phyloP scores from a whole-genome alignment of 2,797 vertebrate genomes.

The Poecilia velifera region DNA sequence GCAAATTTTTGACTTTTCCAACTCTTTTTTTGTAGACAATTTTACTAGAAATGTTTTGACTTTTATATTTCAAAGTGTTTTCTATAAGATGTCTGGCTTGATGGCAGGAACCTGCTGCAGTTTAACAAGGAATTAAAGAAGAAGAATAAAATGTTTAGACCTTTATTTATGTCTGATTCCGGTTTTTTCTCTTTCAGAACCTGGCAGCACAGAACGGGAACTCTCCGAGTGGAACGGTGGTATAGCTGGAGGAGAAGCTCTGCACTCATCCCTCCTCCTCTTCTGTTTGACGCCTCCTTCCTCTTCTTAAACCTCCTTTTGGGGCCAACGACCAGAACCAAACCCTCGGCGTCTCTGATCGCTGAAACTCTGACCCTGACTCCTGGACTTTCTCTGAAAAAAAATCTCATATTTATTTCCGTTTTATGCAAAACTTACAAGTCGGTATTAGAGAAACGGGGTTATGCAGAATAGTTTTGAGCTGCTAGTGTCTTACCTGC shows the following conservation, averaged over 20 bases:
- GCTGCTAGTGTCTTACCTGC: conserved; percentile 2
- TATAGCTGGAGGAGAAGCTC: conserved; percentile 80
- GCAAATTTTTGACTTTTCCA: too few relatives aligned
- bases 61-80: too few relatives aligned
- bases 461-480: neutral
- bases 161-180: conserved; percentile 14
- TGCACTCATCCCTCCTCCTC: conserved; percentile 48
- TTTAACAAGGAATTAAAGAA: too few relatives aligned
- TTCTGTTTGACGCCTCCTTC: neutral
- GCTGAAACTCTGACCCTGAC: neutral
- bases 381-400: neutral
- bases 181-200: conserved; percentile 63
- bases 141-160: too few relatives aligned
- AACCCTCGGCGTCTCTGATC: conserved; percentile 29
- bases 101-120: too few relatives aligned
- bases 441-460: neutral
- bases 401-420: neutral
- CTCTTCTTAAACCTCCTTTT: conserved; percentile 5
- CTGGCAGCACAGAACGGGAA: conserved; percentile 87
- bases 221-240: conserved; percentile 91
- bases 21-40: too few relatives aligned
- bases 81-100: too few relatives aligned
- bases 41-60: too few relatives aligned
- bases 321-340: conserved; percentile 38
- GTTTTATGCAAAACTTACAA: neutral